These are phyloP conservation scores for Macrobrachium nipponense DNA, from an alignment of 1,140 invertebrate species.

Conservation along the genomic window DNA sequence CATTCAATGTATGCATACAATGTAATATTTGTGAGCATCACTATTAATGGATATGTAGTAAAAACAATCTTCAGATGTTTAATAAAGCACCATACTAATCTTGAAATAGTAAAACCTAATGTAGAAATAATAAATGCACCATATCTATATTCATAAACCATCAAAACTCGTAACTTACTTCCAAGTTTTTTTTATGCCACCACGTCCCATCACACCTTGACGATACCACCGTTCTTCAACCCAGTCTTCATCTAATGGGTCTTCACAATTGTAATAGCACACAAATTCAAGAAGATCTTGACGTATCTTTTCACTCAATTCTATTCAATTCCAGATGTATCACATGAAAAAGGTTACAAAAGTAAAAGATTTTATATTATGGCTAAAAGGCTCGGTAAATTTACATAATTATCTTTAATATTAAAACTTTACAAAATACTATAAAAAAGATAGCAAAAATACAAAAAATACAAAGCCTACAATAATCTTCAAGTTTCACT, in stretches of 20 bases:
- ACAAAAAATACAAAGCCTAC: too few species aligned
- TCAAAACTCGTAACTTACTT: slow-evolving; percentile 72
- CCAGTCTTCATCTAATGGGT: slow-evolving; percentile 76
- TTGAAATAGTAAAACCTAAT: neutral
- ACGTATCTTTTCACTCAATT: slow-evolving; percentile 74
- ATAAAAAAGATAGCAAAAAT: too few species aligned
- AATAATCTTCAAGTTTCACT: too few species aligned
- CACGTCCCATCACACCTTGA: slow-evolving; percentile 69
- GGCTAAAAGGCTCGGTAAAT: neutral
- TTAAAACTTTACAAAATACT: too few species aligned
- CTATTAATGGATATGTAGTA: too few species aligned
- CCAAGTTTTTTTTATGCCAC: slow-evolving; percentile 78
- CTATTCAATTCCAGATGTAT: slow-evolving; percentile 54
- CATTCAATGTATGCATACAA: too few species aligned
- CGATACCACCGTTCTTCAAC: slow-evolving; percentile 84
- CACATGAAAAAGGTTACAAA: neutral
- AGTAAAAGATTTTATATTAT: neutral
- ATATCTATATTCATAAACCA: neutral
- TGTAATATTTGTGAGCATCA: too few species aligned
- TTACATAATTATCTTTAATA: slow-evolving; percentile 14
- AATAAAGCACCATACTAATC: neutral
- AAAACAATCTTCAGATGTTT: too few species aligned
- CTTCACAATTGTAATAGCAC: slow-evolving; percentile 83
- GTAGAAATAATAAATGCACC: neutral
- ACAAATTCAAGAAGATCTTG: slow-evolving; percentile 83